These are phyloP conservation scores for Zeuzera pyrina DNA, from an alignment of 2,888 invertebrate species.

Conservation along the genomic window DNA sequence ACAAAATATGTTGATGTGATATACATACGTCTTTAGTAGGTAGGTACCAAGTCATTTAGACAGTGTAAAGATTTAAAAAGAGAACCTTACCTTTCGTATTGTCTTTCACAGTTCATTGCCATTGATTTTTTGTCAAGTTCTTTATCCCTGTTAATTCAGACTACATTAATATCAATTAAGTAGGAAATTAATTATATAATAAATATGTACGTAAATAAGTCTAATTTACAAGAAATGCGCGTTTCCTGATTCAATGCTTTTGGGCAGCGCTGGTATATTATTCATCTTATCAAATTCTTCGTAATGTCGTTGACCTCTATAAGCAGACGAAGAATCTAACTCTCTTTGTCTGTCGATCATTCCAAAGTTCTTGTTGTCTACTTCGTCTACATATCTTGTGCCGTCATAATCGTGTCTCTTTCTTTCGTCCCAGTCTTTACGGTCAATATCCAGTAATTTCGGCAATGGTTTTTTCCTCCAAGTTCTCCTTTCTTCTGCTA, in stretches of 20 bases:
- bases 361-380: constrained; percentile 30
- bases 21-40: neutral
- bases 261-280: neutral
- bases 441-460: constrained; percentile 35
- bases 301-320: constrained; percentile 29
- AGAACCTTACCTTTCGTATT: constrained; percentile 46
- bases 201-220: neutral
- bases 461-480: constrained; percentile 50
- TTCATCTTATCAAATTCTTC: constrained; percentile 39
- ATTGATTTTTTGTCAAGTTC: constrained; percentile 40
- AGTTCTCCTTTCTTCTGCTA: constrained; percentile 51
- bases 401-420: constrained; percentile 39
- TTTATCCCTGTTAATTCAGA: constrained; percentile 36
- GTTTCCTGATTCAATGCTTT: constrained; percentile 29
- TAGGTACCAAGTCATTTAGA: neutral
- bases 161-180: neutral
- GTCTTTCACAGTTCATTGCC: constrained; percentile 48
- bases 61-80: neutral
- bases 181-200: constrained; percentile 1
- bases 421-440: constrained; percentile 38
- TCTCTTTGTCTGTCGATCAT: constrained; percentile 31
- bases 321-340: constrained; percentile 24
- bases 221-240: constrained; percentile 19
- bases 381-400: constrained; percentile 37
- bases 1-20: neutral